Base-by-base conservation (phyloP, 1,140 invertebrate species). In the Lethrus apterus region DNA sequence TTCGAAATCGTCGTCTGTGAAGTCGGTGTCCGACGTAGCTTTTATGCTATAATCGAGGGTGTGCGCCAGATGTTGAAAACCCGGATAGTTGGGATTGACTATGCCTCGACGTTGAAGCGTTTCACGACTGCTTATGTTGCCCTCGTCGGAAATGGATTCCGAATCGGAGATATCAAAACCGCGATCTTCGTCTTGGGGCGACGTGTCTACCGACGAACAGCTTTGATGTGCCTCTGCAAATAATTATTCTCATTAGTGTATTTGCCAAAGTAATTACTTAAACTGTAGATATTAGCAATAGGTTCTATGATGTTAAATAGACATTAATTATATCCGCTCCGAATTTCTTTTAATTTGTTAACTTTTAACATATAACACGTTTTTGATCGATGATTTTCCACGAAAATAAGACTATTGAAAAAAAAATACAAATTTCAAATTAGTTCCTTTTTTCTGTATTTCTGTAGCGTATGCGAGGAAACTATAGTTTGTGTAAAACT, bases 41-140 rank as follows among this genome's bases (percentile, higher is more conserved):
- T 59, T 58, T 33, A 60, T 57, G 20, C 51, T 52, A 40, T 51
- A 56, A 48, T 65, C 70, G 48, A 77, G 63, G 32, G 73, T 75
- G 48, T 76, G 73, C 4, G 75, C 74, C 51, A 76, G 66, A 60
- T 78, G 77, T 59, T 80, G 77, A 57, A 80, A 79, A 20, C 83
- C 83, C 5, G 83, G 83, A 65, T 86, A 86, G 64, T 87, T 87
- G 5, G 83, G 83, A 66, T 86, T 86, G 51, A 84, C 78, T 46
- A 86, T 84, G 31, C 83, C 81, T 50, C 81, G 71, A n/a, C 71
- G 69, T 44, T 55, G 57, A 4, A 49, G 24, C 9, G 33, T 48
- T 38, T 26, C 51, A 13, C 30, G 44, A 35, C 44, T 54, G 29
- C 52, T 56, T 36, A 59, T 34, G 48, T 65, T 67, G 42, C 59